A percentile compares a stretch with the other conserved stretches of the same genome.
phyloP scores from a whole-genome alignment of 2,797 vertebrate species.

The Acipenser ruthenus region DNA sequence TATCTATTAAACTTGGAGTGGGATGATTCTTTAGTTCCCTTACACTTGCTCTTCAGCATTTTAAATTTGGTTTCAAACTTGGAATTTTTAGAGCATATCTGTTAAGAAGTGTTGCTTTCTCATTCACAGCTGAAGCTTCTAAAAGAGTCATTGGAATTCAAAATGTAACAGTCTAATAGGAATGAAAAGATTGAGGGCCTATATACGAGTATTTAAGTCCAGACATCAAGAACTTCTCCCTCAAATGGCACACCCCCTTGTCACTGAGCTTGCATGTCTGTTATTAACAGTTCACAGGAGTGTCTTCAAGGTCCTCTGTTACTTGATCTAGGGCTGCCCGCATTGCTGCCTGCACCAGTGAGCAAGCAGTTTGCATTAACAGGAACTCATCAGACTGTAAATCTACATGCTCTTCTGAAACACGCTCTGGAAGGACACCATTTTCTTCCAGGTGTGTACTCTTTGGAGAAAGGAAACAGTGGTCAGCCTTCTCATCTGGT shows the following conservation, averaged over 20 bases:
- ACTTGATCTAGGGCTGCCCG: slow-evolving; percentile 71
- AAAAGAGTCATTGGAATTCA: too few relatives aligned
- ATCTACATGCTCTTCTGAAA: slow-evolving; percentile 1
- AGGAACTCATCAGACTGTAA: slow-evolving; percentile 43
- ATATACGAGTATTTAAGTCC: background rate
- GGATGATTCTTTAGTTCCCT: too few relatives aligned
- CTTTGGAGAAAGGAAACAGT: slow-evolving; percentile 7
- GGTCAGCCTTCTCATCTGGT: slow-evolving; percentile 10
- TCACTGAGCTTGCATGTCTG: background rate
- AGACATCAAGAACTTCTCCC: background rate
- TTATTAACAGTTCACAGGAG: background rate
- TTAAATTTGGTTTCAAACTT: too few relatives aligned
- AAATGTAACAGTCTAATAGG: too few relatives aligned
- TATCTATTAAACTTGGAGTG: too few relatives aligned
- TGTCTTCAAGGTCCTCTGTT: slow-evolving; percentile 25
- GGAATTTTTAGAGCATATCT: too few relatives aligned
- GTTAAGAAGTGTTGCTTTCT: too few relatives aligned
- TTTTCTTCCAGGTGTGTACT: slow-evolving; percentile 3
- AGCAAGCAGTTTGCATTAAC: slow-evolving; percentile 63
- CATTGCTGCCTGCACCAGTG: slow-evolving; percentile 68
- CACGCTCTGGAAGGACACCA: background rate
- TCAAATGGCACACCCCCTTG: background rate
- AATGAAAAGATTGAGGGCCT: too few relatives aligned
- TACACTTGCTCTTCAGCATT: too few relatives aligned
- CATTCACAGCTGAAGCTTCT: too few relatives aligned